Conservation (phyloP, 2,888 invertebrate species). For the Celastrina argiolus region DNA sequence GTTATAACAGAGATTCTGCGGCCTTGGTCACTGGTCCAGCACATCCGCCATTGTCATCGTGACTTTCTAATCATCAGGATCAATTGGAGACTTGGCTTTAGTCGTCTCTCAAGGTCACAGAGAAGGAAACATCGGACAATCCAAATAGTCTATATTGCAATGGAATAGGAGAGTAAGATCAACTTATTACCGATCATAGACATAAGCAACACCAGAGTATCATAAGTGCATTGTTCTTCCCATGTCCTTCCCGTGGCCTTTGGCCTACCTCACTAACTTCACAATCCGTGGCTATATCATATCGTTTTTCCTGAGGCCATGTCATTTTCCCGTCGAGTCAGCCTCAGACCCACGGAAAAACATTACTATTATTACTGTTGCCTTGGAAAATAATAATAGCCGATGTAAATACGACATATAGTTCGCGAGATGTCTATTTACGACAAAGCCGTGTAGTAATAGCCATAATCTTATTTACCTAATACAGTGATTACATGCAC, state of each 20-base stretch:
- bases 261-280: too few species aligned
- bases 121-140: background rate
- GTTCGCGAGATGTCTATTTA: background rate
- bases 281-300: too few species aligned
- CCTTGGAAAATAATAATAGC: background rate
- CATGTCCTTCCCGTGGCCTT: too few species aligned
- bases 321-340: background rate
- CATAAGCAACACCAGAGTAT: too few species aligned
- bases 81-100: background rate
- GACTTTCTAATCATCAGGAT: background rate
- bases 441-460: background rate
- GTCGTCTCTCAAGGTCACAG: background rate
- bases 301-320: background rate
- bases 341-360: background rate
- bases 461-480: background rate
- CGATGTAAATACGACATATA: background rate
- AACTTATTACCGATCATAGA: too few species aligned
- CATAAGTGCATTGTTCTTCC: too few species aligned
- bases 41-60: background rate
- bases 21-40: slow-evolving; percentile 9
- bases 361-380: too few species aligned
- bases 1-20: slow-evolving; percentile 22
- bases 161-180: too few species aligned
- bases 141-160: background rate
- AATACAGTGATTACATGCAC: background rate